Percentiles rank a stretch among this genome's conserved stretches.
Evolutionary conservation across 2,888 invertebrate genomes (phyloP).

Genomic region (Hydrotaea diabolus): DNA sequence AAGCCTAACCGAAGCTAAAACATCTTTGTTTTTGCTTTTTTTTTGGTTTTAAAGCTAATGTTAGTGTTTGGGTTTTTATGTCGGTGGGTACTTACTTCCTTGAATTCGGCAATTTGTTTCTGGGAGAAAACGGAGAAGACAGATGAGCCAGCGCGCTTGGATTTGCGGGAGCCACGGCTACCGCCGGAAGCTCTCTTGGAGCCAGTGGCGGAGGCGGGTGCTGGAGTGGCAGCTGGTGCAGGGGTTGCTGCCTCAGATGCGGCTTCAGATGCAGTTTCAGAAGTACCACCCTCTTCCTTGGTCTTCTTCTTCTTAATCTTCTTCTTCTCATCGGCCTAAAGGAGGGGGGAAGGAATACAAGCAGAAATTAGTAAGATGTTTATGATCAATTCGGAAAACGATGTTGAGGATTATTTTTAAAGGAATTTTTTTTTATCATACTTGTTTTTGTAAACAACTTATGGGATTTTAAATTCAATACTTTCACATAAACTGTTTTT

Average conservation of each 20-base stretch:
- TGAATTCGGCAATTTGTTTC: conserved; percentile 97
- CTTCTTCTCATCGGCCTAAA: conserved; percentile 95
- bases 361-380: too few species aligned
- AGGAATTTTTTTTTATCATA: conserved; percentile 2
- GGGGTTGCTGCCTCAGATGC: conserved; percentile 84
- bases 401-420: neutral
- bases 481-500: conserved; percentile 12
- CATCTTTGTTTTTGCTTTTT: too few species aligned
- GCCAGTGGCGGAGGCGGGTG: conserved; percentile 86
- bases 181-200: conserved; percentile 91
- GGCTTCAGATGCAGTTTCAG: conserved; percentile 83
- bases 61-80: neutral
- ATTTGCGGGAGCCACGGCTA: conserved; percentile 83
- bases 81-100: conserved; percentile 85
- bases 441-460: neutral
- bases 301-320: conserved; percentile 94
- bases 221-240: conserved; percentile 86
- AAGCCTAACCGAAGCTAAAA: too few species aligned
- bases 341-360: neutral
- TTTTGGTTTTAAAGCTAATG: neutral
- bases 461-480: neutral
- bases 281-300: conserved; percentile 85
- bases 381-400: neutral
- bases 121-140: conserved; percentile 98
- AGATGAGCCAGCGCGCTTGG: conserved; percentile 95